These are phyloP conservation scores for Mactra quadrangularis DNA, from an alignment of 1,140 invertebrate genomes.

Conservation along the genomic window DNA sequence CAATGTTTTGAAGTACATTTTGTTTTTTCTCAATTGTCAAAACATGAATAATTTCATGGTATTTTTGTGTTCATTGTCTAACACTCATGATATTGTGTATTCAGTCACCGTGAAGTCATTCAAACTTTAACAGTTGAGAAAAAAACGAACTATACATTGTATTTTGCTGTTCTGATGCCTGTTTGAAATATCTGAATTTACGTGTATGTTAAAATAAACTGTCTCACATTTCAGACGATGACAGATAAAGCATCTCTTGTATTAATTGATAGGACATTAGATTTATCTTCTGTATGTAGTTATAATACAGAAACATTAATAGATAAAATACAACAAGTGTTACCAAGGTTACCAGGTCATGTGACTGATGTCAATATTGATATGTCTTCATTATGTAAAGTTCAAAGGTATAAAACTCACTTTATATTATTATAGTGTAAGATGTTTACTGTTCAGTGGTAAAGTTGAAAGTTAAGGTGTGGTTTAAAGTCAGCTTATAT, in stretches of 20 bases:
- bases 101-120: too few species aligned
- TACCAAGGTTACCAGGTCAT: slow-evolving; percentile 88
- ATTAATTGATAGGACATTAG: slow-evolving; percentile 88
- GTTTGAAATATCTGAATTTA: too few species aligned
- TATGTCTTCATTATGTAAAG: slow-evolving; percentile 87
- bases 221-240: slow-evolving; percentile 85
- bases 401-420: slow-evolving; percentile 85
- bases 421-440: background rate
- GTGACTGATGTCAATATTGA: slow-evolving; percentile 87
- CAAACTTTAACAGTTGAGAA: too few species aligned
- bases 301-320: slow-evolving; percentile 87
- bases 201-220: too few species aligned
- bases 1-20: too few species aligned
- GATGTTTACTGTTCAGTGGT: background rate
- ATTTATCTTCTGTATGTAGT: slow-evolving; percentile 86
- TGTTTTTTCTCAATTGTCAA: too few species aligned
- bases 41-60: too few species aligned
- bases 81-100: too few species aligned
- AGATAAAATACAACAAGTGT: slow-evolving; percentile 86
- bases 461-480: too few species aligned
- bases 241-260: slow-evolving; percentile 87
- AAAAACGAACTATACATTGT: too few species aligned
- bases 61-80: too few species aligned
- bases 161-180: too few species aligned
- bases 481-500: background rate